Evolutionary conservation across 2,113 vertebrate genomes (phyloP).

Genomic region (Mus musculus): GRCm39 chr14:97439501-97440000

Average conservation of each 20-base stretch:
- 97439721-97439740: background rate
- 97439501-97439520: background rate
- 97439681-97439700: background rate
- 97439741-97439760: background rate
- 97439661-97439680: background rate
- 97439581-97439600: background rate
- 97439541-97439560: background rate
- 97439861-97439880: background rate
- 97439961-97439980: background rate
- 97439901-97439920: background rate
- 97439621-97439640: background rate
- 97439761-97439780: background rate
- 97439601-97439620: background rate
- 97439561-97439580: background rate
- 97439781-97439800: background rate
- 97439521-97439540: background rate
- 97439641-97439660: background rate
- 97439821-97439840: background rate
- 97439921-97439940: background rate
- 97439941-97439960: background rate
- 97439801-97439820: background rate
- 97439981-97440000: background rate
- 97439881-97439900: background rate
- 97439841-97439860: background rate
- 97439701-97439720: background rate